These are phyloP conservation scores for Trochalopteron elliotii DNA, from an alignment of 2,113 vertebrate genomes.

Conservation along the genomic window DNA sequence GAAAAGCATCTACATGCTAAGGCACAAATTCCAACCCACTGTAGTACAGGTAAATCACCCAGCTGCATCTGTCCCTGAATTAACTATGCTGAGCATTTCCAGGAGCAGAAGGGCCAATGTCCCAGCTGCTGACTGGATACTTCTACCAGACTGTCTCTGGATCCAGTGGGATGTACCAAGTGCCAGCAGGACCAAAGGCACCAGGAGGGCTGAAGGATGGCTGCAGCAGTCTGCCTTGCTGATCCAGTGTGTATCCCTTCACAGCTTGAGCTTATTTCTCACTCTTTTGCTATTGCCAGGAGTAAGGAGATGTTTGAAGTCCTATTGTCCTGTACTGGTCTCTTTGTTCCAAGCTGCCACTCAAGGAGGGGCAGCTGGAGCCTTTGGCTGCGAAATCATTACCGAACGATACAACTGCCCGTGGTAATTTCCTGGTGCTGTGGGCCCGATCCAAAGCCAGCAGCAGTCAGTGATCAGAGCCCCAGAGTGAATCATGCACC, in stretches of 20 bases:
- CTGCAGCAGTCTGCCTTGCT: neutral
- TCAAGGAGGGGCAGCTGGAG: constrained; percentile 9
- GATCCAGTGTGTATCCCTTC: neutral
- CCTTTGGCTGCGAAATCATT: constrained; percentile 3
- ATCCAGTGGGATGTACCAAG: neutral
- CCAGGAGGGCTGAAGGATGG: neutral
- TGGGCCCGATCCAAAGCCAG: neutral
- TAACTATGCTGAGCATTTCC: neutral
- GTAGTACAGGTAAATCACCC: neutral
- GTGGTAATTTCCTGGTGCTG: neutral
- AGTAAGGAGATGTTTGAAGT: neutral
- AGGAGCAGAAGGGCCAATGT: neutral
- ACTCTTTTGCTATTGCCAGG: neutral
- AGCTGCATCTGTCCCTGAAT: neutral
- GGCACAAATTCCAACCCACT: neutral
- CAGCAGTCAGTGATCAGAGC: neutral
- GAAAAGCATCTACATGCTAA: neutral
- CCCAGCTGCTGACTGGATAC: neutral
- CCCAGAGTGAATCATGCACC: constrained; percentile 44
- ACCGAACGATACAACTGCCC: neutral
- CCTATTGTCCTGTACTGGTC: neutral
- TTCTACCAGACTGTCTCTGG: neutral
- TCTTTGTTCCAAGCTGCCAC: neutral
- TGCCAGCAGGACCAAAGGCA: neutral
- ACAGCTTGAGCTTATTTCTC: neutral